These are phyloP conservation scores for Platerodrilus igneus DNA, from an alignment of 2,888 invertebrate genomes.

Conservation along the genomic window DNA sequence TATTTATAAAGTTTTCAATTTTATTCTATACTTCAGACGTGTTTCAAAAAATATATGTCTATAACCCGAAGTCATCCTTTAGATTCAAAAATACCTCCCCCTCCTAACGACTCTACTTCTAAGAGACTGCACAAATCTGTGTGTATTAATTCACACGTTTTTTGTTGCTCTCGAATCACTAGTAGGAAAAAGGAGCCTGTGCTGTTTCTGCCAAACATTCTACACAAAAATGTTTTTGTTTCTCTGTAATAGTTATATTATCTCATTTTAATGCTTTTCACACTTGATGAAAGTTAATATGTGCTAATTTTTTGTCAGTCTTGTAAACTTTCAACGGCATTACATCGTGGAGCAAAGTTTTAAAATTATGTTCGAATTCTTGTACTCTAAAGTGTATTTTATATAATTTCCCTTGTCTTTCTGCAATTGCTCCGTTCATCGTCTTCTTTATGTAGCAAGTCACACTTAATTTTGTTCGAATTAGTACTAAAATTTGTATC, in stretches of 20 bases:
- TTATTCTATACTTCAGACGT: no score
- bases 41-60: no score
- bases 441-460: no score
- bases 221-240: background rate
- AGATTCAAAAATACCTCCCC: slow-evolving; percentile 6
- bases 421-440: no score
- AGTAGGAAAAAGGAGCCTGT: no score
- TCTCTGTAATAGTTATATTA: no score
- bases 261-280: no score
- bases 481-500: slow-evolving; percentile 17
- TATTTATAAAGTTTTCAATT: no score
- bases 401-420: no score
- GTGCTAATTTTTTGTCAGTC: background rate
- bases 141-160: background rate
- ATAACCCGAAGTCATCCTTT: slow-evolving; percentile 28
- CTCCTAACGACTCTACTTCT: background rate
- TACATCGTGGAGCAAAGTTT: no score
- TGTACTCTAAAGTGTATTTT: no score
- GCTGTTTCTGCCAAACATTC: background rate
- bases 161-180: background rate
- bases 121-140: background rate
- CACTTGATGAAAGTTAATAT: background rate
- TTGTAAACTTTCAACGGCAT: background rate
- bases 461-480: slow-evolving; percentile 13
- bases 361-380: no score